These are phyloP conservation scores for Portunus trituberculatus DNA, from an alignment of 1,140 invertebrate genomes.

Conservation along the genomic window DNA sequence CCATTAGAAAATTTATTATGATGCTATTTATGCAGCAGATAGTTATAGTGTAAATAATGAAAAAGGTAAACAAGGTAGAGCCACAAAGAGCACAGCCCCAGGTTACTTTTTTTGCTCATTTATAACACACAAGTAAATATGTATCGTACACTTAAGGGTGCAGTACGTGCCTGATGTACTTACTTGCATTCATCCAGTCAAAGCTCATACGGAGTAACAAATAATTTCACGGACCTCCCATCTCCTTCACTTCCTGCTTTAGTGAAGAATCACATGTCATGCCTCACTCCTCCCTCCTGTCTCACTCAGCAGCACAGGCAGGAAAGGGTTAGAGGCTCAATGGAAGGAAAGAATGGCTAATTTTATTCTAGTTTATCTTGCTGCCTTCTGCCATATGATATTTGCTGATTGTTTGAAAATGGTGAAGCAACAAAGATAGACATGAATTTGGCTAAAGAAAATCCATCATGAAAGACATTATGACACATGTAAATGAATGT, in stretches of 20 bases:
- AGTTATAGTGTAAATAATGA: neutral
- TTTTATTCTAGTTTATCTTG: neutral
- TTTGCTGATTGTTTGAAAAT: no score
- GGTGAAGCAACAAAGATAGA: no score
- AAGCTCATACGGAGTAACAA: no score
- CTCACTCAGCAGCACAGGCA: neutral
- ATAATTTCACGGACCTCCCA: neutral
- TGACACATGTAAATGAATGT: no score
- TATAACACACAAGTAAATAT: neutral
- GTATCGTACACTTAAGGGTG: neutral
- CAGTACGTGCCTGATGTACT: neutral
- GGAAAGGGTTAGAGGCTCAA: neutral
- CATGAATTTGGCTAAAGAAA: no score
- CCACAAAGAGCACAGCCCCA: neutral
- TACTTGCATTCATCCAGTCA: no score
- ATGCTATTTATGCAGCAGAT: neutral
- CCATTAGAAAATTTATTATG: neutral
- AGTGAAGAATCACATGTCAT: neutral
- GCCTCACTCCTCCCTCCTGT: neutral
- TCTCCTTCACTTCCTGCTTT: neutral
- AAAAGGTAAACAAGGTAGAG: neutral
- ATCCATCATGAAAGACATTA: no score
- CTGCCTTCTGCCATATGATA: neutral
- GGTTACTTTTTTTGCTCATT: neutral
- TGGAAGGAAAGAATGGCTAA: neutral